phyloP scores from a whole-genome alignment of 2,797 vertebrate genomes.

The Sebastes trivittatus region DNA sequence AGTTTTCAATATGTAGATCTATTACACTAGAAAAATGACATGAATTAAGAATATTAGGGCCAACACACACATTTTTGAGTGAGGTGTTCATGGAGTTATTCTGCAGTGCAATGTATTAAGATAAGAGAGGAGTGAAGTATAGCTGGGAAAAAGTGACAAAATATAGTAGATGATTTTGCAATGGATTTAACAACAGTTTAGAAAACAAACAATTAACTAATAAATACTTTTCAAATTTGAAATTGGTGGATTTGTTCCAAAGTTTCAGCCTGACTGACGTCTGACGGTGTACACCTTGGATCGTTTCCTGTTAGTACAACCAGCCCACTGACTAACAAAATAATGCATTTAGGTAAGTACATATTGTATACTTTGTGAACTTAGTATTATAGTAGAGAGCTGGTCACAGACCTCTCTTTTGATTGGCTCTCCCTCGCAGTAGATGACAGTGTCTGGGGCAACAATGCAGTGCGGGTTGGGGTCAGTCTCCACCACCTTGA shows the following conservation, averaged over 20 bases:
- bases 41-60: neutral
- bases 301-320: neutral
- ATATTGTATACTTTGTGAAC: neutral
- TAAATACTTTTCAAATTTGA: neutral
- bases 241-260: neutral
- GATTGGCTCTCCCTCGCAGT: slow-evolving; percentile 96
- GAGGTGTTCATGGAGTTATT: neutral
- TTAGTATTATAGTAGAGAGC: neutral
- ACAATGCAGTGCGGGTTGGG: slow-evolving; percentile 95
- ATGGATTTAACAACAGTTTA: neutral
- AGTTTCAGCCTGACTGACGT: neutral
- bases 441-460: slow-evolving; percentile 95
- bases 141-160: neutral
- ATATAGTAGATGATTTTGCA: neutral
- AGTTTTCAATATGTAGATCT: neutral
- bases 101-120: neutral
- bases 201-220: neutral
- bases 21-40: neutral
- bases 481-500: slow-evolving; percentile 97
- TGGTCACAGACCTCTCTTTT: slow-evolving; percentile 89
- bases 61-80: neutral
- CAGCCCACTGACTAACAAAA: neutral
- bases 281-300: neutral
- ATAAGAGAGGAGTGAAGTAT: neutral
- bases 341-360: neutral